Base-by-base conservation (phyloP, 2,888 invertebrate genomes). In the Trissolcus japonicus region DNA sequence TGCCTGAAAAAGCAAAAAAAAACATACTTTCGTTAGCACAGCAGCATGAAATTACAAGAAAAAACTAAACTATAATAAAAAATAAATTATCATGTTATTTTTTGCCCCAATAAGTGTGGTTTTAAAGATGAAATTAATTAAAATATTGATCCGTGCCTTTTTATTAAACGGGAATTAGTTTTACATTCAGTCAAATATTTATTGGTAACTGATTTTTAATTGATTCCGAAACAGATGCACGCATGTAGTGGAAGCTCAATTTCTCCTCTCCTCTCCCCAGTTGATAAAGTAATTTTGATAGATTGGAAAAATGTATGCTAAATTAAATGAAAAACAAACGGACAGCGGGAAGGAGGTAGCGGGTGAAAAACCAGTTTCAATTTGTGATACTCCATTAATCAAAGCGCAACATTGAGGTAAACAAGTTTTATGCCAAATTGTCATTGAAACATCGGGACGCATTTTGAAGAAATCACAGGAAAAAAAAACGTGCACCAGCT, bases 331-430 rank as follows among this genome's bases (percentile, higher is more conserved):
- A 63, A 68, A 57, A 63, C 41, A 63, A 68, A 68, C 63, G 53
- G 4, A 48, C 57, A 46, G 53, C n/a, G 51, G 57, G 41, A 53
- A 40, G 9, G 35, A 40, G 29, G 4, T 25, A 13, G 16, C 60
- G 67, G 57, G 59, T 46, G 57, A 61, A 54, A 68, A 75, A 63
- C 7, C 68, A 43, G 68, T 66, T 68, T 75, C 75, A 75, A 75
- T 75, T 75, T 75, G 75, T 68, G 74, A 59, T 75, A 53, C 56
- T 75, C 63, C 53, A 63, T 74, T 68, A 74, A 74, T 74, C 74
- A 69, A 69, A 76, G 60, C 35, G 50, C 62, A 63, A 68, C 65
- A 76, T 76, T 69, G 69, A 53, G 65, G 43, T 68, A 75, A 74
- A 74, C 68, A 74, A 75, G 59, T 68, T 75, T 63, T 63, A 67